A percentile compares a stretch with the other conserved stretches of the same genome.
These are phyloP conservation scores for Mayetiola destructor DNA, from an alignment of 2,888 invertebrate genomes.

Conservation along the genomic window DNA sequence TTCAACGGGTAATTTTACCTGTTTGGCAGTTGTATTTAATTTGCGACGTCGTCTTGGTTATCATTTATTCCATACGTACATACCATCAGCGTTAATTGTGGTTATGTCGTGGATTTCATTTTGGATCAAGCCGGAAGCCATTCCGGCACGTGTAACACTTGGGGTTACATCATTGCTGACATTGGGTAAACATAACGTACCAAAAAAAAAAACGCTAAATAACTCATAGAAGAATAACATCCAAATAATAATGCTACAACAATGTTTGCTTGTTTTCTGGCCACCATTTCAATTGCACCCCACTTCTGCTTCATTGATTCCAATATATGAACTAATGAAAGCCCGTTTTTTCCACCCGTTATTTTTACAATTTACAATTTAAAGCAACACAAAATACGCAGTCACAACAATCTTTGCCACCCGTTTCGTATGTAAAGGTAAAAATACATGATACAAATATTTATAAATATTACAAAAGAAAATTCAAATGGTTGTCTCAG, in stretches of 20 bases:
- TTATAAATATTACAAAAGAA: no score
- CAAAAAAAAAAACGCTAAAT: no score
- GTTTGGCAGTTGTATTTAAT: conserved; percentile 77
- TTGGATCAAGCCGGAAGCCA: conserved; percentile 89
- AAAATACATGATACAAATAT: no score
- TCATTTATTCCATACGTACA: conserved; percentile 83
- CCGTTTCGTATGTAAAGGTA: conserved; percentile 84
- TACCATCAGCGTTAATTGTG: conserved; percentile 80
- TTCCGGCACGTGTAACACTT: conserved; percentile 75
- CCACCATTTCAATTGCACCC: not conserved
- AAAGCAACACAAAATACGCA: conserved; percentile 86
- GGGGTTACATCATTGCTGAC: conserved; percentile 79
- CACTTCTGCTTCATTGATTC: not conserved
- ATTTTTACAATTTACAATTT: not conserved
- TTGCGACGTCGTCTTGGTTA: conserved; percentile 70
- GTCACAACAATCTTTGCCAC: conserved; percentile 75
- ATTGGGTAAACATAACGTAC: conserved; percentile 44
- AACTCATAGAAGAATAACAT: no score
- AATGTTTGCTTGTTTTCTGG: not conserved
- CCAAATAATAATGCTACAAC: no score
- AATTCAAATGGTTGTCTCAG: no score
- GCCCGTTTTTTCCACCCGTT: no score
- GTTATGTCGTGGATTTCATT: conserved; percentile 95
- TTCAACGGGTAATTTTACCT: conserved; percentile 70
- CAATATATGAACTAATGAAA: no score